These are phyloP conservation scores for Hycleus cichorii DNA, from an alignment of 1,140 invertebrate genomes.

Conservation along the genomic window DNA sequence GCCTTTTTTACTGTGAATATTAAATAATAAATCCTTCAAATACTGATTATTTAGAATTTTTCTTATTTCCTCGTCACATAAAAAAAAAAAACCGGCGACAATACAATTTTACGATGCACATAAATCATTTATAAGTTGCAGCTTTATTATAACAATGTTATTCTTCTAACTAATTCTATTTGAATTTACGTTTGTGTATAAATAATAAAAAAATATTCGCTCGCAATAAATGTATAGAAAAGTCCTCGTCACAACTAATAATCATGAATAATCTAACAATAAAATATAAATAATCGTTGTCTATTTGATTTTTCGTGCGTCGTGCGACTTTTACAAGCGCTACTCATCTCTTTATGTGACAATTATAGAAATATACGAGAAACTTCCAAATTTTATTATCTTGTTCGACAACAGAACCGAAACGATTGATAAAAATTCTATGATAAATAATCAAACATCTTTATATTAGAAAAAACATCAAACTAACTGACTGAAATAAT, in stretches of 20 bases:
- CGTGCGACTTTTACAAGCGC: no score
- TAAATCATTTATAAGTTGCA: constrained; percentile 7
- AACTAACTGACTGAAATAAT: no score
- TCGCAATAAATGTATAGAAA: background rate
- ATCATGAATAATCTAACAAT: constrained; percentile 19
- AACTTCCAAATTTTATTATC: no score
- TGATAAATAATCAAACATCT: constrained; percentile 10
- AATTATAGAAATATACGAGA: no score
- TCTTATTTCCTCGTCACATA: no score
- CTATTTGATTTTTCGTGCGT: no score
- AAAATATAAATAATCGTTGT: constrained; percentile 15
- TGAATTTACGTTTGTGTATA: background rate
- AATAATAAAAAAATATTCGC: constrained; percentile 3
- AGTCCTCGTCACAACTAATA: constrained; percentile 11
- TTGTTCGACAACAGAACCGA: no score
- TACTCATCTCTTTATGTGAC: no score
- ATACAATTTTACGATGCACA: constrained; percentile 3
- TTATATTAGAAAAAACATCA: background rate
- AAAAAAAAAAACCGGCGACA: no score
- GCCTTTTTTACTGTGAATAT: constrained; percentile 14
- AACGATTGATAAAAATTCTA: constrained; percentile 5
- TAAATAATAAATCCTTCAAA: constrained; percentile 10
- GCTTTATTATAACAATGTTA: constrained; percentile 2
- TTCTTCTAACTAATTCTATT: constrained; percentile 1
- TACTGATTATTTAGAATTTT: background rate